phyloP scores from a whole-genome alignment of 2,797 vertebrate genomes.

The Allobates femoralis region DNA sequence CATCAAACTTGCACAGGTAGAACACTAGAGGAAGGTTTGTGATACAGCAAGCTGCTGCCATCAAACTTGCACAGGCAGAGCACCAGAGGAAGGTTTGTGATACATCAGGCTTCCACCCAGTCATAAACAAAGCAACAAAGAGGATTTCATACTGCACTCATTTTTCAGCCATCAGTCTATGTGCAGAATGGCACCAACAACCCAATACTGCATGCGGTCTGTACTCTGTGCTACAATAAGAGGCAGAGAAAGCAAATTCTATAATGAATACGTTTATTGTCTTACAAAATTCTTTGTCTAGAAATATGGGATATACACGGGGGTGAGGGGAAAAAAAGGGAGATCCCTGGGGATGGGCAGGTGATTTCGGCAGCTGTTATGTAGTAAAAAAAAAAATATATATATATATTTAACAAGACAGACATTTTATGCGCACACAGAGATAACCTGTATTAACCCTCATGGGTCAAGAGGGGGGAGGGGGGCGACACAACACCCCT shows the following conservation, averaged over 20 bases:
- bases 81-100: neutral
- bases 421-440: slow-evolving; percentile 35
- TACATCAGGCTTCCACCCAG: neutral
- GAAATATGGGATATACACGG: slow-evolving; percentile 88
- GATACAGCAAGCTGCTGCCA: too few relatives aligned
- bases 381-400: slow-evolving; percentile 42
- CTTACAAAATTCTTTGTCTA: slow-evolving; percentile 93
- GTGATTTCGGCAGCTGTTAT: slow-evolving; percentile 75
- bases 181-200: neutral
- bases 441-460: slow-evolving; percentile 48
- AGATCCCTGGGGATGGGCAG: neutral
- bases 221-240: slow-evolving; percentile 53
- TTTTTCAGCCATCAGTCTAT: neutral
- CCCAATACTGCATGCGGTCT: neutral
- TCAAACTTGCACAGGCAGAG: too few relatives aligned
- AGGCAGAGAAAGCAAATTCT: slow-evolving; percentile 77
- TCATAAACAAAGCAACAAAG: neutral
- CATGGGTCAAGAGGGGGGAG: neutral
- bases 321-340: slow-evolving; percentile 69
- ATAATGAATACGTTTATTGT: slow-evolving; percentile 99
- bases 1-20: too few relatives aligned
- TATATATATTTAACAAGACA: slow-evolving; percentile 38
- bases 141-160: neutral
- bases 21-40: too few relatives aligned
- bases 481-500: neutral